Base-by-base conservation (phyloP, 30 jellyfish, hydroid and myxozoan species). In the Chironex yamaguchii region DNA sequence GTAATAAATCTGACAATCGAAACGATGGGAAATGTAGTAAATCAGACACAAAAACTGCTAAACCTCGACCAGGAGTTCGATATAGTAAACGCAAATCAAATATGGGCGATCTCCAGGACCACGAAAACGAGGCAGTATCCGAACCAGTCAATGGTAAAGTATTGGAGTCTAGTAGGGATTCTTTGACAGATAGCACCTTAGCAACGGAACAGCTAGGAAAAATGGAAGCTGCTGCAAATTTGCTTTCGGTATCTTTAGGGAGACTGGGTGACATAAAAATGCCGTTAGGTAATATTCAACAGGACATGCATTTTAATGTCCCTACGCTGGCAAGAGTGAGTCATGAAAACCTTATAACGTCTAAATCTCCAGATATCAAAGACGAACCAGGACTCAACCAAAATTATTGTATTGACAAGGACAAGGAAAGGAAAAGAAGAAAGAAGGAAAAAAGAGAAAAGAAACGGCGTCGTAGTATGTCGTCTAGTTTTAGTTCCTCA, bases 361-460 rank as follows among this genome's bases (percentile, higher is more conserved):
- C 17, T 9, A 42, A 42, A 42, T 6, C 58, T 9, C 58, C 58
- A 42, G 58, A 42, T 6, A 42, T 42, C 9, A 42, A 42, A 42
- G 58, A 42, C 9, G 58, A 42, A 42, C 9, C 9, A 17, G 9
- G 9, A 42, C 17, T 17, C 17, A 42, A 9, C 17, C 58, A 42
- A 42, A 42, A 9, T 42, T 42, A 17, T 42, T 42, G 58, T 17
- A 9, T 42, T 6, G 58, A 42, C 9, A 42, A 42, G 29, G 94
- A 81, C 27, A 74, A 58, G 53, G 97, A 72, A 2, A 75, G 91
- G 25, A 36, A 29, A 77, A 64, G 11, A 25, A 90, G 96, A 31
- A 80, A 35, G 68, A 89, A 58, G 67, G 76, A 81, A 33, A 72
- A 80, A 29, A 88, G 71, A 29, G 62, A 88, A 33, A 89, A 85